Evolutionary conservation across 2,797 vertebrate species (phyloP), one percentile per base, ranked within the genome.

Genomic region (Todus mexicanus): DNA sequence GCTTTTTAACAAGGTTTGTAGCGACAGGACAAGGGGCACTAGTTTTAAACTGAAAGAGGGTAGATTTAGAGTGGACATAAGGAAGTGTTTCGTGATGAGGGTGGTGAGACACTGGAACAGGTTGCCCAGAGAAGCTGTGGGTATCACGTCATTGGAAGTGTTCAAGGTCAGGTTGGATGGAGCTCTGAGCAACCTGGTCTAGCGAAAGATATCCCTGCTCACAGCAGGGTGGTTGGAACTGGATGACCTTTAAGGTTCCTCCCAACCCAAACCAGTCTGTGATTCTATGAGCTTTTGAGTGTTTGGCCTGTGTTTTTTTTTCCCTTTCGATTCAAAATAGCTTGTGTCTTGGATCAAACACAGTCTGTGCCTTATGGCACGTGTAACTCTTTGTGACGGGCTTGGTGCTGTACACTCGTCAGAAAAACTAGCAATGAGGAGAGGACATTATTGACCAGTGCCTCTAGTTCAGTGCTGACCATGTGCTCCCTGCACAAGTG

Each of bases 331-430:
- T 76, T 75, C 45, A 61, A 56, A 74, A 12, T 84, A 48, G n/a
- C 5, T 18, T 6, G 0, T 10, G 9, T 60, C 57, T 74, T 50
- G 35, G 26, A 20, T 71, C 53, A 35, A 29, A 42, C 37, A 4
- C 40, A 18, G 19, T 38, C 37, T 48, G 33, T 59, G 17, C 10
- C 1, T 7, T 6, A 25, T n/a, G 48, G 12, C 48, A 7, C 0
- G 0, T 35, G 22, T 29, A 33, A 42, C 23, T 35, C 50, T 9
- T 3, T n/a, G 56, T 16, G 9, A 22, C 60, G 3, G 4, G 37
- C 53, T 83, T 43, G 5, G n/a, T 23, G 38, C 59, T 53, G 12
- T 69, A 21, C 12, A 0, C 26, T 35, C 15, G 11, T 33, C 45
- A 59, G 23, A 35, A 48, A 60, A 77, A 29, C 64, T 80, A 65